Conservation (phyloP, 2,888 invertebrate genomes). For the Caenorhabditis zanzibari region DNA sequence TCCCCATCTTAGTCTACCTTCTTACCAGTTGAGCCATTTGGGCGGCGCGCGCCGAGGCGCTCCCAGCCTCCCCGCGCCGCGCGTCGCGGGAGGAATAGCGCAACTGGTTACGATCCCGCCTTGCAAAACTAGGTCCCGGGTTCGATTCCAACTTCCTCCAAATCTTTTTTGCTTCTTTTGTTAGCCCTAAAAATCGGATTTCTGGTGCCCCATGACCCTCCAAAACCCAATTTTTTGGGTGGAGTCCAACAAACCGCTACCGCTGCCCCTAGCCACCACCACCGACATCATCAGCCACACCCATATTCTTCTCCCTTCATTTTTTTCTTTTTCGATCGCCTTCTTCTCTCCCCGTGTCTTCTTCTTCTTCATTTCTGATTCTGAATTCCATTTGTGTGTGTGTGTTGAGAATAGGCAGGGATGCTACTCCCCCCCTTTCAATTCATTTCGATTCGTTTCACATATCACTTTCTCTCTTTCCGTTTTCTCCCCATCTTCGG, state of each 20-base stretch:
- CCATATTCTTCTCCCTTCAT: constrained; percentile 29
- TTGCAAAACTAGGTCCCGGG: not conserved
- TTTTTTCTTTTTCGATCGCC: not conserved
- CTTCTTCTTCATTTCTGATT: constrained; percentile 4
- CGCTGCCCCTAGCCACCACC: not conserved
- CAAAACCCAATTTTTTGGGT: not conserved
- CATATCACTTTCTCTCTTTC: constrained; percentile 37
- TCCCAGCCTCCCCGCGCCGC: too few species aligned
- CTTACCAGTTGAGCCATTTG: not conserved
- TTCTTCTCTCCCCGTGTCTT: not conserved
- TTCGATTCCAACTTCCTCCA: not conserved
- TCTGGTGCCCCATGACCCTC: not conserved
- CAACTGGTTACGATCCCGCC: too few species aligned
- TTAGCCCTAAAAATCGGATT: not conserved
- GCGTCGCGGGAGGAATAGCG: too few species aligned
- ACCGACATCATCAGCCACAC: constrained; percentile 24
- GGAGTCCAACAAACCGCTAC: not conserved
- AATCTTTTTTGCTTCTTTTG: not conserved
- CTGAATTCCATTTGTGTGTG: constrained; percentile 24
- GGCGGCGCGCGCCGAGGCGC: too few species aligned
- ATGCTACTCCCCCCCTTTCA: constrained; percentile 7
- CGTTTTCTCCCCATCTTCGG: not conserved
- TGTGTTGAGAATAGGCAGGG: not conserved
- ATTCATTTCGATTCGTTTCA: constrained; percentile 47
- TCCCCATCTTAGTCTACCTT: not conserved